Conservation (phyloP, 2,113 vertebrate species). For the Thryonomys swinderianus region DNA sequence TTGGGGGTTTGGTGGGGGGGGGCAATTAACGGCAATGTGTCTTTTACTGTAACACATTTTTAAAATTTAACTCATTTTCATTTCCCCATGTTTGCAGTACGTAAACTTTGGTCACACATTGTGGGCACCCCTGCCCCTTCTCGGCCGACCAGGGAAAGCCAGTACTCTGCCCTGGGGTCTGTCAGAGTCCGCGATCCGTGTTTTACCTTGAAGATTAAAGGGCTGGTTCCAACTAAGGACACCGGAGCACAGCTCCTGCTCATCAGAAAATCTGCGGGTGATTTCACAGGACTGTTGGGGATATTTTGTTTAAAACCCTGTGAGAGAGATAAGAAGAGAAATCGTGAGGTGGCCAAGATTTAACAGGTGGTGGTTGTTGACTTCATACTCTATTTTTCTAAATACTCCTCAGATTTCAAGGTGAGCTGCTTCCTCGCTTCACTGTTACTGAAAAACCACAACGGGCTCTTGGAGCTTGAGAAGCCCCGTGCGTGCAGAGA, state of each 20-base stretch:
- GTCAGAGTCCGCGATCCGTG: constrained; percentile 15
- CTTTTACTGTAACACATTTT: background rate
- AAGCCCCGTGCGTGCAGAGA: background rate
- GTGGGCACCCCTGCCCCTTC: background rate
- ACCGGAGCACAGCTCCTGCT: constrained; percentile 19
- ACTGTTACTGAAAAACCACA: background rate
- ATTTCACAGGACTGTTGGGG: background rate
- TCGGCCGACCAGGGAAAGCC: background rate
- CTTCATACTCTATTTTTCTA: constrained; percentile 42
- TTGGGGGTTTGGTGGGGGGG: background rate
- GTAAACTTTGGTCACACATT: background rate
- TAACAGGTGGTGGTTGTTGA: background rate
- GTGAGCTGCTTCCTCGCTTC: background rate
- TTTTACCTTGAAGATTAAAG: constrained; percentile 56
- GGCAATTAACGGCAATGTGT: background rate
- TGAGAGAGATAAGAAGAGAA: background rate
- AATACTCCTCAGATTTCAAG: constrained; percentile 2
- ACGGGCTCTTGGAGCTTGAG: fast-evolving
- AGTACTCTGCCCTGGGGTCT: background rate
- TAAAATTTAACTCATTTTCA: background rate
- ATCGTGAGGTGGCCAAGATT: background rate
- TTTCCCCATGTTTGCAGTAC: background rate
- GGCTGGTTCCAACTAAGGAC: constrained; percentile 45
- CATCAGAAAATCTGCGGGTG: constrained; percentile 7
- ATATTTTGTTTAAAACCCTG: background rate